phyloP scores from a whole-genome alignment of 1,140 invertebrate genomes.

The Druon quercuslanigerum region DNA sequence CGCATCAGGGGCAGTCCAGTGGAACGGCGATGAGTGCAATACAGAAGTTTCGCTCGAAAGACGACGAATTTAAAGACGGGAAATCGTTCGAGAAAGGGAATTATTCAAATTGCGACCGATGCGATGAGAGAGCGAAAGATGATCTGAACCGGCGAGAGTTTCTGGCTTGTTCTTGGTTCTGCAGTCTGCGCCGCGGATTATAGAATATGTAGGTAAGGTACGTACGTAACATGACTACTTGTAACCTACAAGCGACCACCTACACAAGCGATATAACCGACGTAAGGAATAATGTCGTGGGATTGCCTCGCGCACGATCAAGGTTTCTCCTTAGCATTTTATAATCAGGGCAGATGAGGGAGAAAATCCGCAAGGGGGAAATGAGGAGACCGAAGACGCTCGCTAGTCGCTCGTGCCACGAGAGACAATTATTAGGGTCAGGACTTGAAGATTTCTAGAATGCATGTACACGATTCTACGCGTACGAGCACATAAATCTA shows the following conservation, averaged over 20 bases:
- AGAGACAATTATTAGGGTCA: slow-evolving; percentile 60
- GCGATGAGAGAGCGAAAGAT: not conserved
- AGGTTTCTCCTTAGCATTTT: slow-evolving; percentile 57
- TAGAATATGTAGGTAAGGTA: slow-evolving; percentile 19
- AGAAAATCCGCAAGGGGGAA: slow-evolving; percentile 55
- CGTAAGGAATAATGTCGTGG: slow-evolving; percentile 69
- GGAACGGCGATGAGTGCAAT: slow-evolving; percentile 47
- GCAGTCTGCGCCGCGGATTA: slow-evolving; percentile 52
- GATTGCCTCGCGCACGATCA: slow-evolving; percentile 64
- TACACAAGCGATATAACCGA: slow-evolving; percentile 50
- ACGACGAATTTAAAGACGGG: slow-evolving; percentile 64
- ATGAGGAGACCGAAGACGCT: slow-evolving; percentile 39
- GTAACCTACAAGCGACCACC: slow-evolving; percentile 51
- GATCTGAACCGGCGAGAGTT: slow-evolving; percentile 46
- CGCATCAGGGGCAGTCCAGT: slow-evolving; percentile 43
- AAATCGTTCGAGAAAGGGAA: slow-evolving; percentile 58
- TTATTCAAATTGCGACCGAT: slow-evolving; percentile 68
- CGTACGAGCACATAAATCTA: slow-evolving; percentile 8
- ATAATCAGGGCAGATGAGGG: slow-evolving; percentile 46
- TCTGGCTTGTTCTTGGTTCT: slow-evolving; percentile 38
- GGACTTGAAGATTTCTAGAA: slow-evolving; percentile 41
- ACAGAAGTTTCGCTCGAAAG: slow-evolving; percentile 59
- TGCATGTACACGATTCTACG: slow-evolving; percentile 33
- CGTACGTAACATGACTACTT: slow-evolving; percentile 53
- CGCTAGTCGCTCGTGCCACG: slow-evolving; percentile 43